Conservation (phyloP, 2,113 vertebrate species). For the Mus musculus region DNA sequence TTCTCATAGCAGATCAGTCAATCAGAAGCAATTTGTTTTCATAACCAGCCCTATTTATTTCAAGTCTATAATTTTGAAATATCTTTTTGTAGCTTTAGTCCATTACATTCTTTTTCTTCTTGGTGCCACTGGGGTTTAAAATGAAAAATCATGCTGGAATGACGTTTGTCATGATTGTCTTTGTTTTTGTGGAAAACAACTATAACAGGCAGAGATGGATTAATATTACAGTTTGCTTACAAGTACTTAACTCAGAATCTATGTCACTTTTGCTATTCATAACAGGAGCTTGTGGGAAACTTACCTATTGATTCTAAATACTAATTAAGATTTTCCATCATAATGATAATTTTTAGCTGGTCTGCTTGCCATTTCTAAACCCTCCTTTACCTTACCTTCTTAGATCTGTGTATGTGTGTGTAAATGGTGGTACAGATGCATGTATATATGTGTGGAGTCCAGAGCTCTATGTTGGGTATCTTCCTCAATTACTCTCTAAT, state of each 20-base stretch:
- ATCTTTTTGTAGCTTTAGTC: not conserved
- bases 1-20: constrained; percentile 27
- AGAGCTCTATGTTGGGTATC: not conserved
- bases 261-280: not conserved
- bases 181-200: constrained; percentile 15
- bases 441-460: not conserved
- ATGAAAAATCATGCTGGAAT: not conserved
- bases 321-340: not conserved
- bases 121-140: constrained; percentile 33
- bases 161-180: constrained; percentile 31
- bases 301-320: not conserved
- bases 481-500: not conserved
- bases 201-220: constrained; percentile 20
- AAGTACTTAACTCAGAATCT: not conserved
- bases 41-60: constrained; percentile 26
- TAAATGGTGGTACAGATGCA: not conserved
- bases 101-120: constrained; percentile 29
- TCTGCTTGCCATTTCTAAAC: not conserved
- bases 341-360: not conserved
- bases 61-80: constrained; percentile 27
- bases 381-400: not conserved
- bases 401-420: not conserved
- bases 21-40: not conserved
- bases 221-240: not conserved
- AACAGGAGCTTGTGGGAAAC: not conserved